Base-by-base conservation (phyloP, 2,113 vertebrate species). In the Halcyon malimbica region DNA sequence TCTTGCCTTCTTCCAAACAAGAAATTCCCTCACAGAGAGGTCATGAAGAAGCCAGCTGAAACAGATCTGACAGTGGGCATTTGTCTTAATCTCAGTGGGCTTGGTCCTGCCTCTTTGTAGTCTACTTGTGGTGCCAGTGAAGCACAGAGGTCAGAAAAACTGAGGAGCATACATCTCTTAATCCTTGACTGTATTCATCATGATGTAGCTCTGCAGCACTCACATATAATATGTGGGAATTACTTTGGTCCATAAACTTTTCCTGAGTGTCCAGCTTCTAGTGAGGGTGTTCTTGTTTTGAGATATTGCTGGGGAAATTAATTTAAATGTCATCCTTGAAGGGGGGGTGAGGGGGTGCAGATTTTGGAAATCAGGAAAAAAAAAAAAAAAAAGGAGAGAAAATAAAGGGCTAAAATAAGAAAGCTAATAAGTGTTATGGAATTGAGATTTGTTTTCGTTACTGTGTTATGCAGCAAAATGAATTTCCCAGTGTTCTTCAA, bases 391-490 rank as follows among this genome's bases (percentile, higher is more conserved):
- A 51, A 67, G 16, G 42, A 63, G 44, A 64, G 29, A 48, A 90
- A 83, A 89, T 26, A n/a, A 94, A 97, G 25, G n/a, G 14, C 39
- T 92, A 76, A 88, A 95, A 88, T 46, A 56, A 94, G 44, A 78
- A 62, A 60, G 28, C 25, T 84, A 63, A 21, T 48, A 84, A 83
- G 39, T 1, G 3, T 23, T 71, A 25, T 6, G 33, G 82, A 82
- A 82, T 23, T 11, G 6, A 91, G 56, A 42, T 94, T 91, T 87
- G 48, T 89, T 94, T 91, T 70, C 80, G 64, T 92, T 87, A 73
- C 14, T 67, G 56, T 81, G 41, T 48, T 44, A 4, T 48, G 73
- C 87, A 80, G 76, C 62, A 89, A 96, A 97, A 89, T 57, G 68
- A 69, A 80, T 96, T 95, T 96, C 85, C 76, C 60, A 50, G 79